phyloP scores from a whole-genome alignment of 1,140 invertebrate species.

The Nephila pilipes region DNA sequence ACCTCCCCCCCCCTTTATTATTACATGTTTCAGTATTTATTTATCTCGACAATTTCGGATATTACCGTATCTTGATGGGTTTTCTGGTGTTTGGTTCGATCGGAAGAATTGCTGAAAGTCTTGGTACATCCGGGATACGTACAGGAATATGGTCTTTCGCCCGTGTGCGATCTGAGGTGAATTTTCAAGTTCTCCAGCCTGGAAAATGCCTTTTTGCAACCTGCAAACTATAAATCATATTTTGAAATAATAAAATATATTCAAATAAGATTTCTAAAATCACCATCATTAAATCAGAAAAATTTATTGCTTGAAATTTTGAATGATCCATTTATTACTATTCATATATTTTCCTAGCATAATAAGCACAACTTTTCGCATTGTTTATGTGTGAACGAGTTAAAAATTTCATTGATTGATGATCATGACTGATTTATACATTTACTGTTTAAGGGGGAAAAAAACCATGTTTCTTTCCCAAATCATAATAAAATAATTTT shows the following conservation, averaged over 20 bases:
- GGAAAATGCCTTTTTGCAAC: slow-evolving; percentile 97
- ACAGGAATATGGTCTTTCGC: slow-evolving; percentile 88
- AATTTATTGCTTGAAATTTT: too few relatives aligned
- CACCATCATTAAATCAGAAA: too few relatives aligned
- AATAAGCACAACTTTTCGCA: too few relatives aligned
- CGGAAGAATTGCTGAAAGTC: slow-evolving; percentile 98
- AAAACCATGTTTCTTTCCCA: too few relatives aligned
- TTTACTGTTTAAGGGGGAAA: too few relatives aligned
- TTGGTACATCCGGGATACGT: slow-evolving; percentile 87
- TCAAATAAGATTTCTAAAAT: too few relatives aligned
- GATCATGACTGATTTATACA: too few relatives aligned
- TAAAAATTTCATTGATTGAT: too few relatives aligned
- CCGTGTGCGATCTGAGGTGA: slow-evolving; percentile 94
- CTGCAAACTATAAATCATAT: slow-evolving; percentile 88
- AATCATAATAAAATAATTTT: too few relatives aligned
- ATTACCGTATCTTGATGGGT: slow-evolving; percentile 97
- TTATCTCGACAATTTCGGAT: slow-evolving; percentile 80
- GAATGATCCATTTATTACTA: too few relatives aligned
- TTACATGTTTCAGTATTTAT: neutral
- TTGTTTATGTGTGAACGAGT: too few relatives aligned
- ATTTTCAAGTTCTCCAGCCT: slow-evolving; percentile 98
- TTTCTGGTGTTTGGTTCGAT: slow-evolving; percentile 97
- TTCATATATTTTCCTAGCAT: too few relatives aligned
- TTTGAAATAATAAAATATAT: slow-evolving; percentile 1
- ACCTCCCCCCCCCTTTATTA: neutral